phyloP scores from a whole-genome alignment of 2,888 invertebrate species.

The Agrotis puta region DNA sequence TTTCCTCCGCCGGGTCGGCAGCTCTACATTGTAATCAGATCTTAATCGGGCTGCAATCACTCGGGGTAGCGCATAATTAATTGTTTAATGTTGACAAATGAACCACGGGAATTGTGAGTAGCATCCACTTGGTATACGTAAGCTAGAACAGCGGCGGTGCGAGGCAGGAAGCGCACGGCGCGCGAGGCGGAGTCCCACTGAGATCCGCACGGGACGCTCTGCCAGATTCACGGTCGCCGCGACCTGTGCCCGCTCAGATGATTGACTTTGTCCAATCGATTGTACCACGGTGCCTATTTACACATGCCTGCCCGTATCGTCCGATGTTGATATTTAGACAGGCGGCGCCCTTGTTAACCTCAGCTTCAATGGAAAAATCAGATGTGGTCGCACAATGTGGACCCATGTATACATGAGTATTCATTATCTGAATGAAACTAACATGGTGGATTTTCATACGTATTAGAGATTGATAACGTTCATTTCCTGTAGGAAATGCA shows the following conservation, averaged over 20 bases:
- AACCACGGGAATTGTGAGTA: constrained; percentile 62
- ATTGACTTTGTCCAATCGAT: constrained; percentile 89
- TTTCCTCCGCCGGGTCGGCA: constrained; percentile 85
- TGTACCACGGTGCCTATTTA: constrained; percentile 82
- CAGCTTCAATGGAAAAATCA: constrained; percentile 72
- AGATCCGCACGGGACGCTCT: constrained; percentile 76
- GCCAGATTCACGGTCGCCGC: constrained; percentile 88
- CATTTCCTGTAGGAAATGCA: constrained; percentile 53
- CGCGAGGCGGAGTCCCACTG: constrained; percentile 83
- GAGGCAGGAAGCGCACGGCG: constrained; percentile 83
- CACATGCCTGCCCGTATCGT: constrained; percentile 77
- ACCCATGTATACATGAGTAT: constrained; percentile 31
- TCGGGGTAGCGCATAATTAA: constrained; percentile 71
- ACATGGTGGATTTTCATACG: constrained; percentile 47
- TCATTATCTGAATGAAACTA: constrained; percentile 41
- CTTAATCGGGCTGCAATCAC: constrained; percentile 74
- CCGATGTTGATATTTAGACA: constrained; percentile 74
- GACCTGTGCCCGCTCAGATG: constrained; percentile 85
- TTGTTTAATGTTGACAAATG: constrained; percentile 62
- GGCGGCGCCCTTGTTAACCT: constrained; percentile 77
- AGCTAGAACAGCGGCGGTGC: constrained; percentile 42
- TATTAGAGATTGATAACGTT: constrained; percentile 41
- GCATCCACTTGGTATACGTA: constrained; percentile 47
- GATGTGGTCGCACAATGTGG: constrained; percentile 69
- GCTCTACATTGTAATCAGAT: constrained; percentile 86